These are phyloP conservation scores for Drosophila greeni DNA, from an alignment of 2,888 invertebrate species.

Conservation along the genomic window DNA sequence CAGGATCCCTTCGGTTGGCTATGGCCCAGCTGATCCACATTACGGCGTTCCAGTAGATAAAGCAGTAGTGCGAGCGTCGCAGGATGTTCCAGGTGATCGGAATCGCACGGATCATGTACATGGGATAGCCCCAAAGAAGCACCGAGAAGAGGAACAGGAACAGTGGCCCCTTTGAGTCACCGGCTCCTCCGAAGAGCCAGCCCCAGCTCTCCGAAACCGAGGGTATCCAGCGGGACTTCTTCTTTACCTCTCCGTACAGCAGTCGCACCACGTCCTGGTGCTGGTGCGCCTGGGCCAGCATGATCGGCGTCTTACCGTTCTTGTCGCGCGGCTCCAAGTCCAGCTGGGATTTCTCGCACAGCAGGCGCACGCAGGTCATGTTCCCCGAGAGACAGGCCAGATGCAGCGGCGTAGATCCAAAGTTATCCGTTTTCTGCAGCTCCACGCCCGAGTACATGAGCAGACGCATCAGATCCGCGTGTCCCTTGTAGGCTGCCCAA, in stretches of 20 bases:
- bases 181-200: constrained; percentile 92
- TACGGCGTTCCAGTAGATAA: constrained; percentile 92
- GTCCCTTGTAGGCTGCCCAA: constrained; percentile 96
- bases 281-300: constrained; percentile 92
- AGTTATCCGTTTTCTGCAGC: constrained; percentile 92
- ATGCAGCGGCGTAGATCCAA: constrained; percentile 94
- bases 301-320: constrained; percentile 94
- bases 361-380: constrained; percentile 89
- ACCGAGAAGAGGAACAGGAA: constrained; percentile 91
- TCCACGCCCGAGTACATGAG: constrained; percentile 95
- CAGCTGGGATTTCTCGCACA: constrained; percentile 94
- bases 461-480: constrained; percentile 91
- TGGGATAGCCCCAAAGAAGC: constrained; percentile 94
- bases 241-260: constrained; percentile 89
- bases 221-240: constrained; percentile 91
- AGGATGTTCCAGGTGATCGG: constrained; percentile 94
- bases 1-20: constrained; percentile 93
- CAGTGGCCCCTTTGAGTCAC: constrained; percentile 92
- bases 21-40: constrained; percentile 97
- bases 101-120: constrained; percentile 93
- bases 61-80: constrained; percentile 91
- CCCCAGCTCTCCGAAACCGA: constrained; percentile 93
- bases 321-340: constrained; percentile 92
- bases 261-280: constrained; percentile 91
- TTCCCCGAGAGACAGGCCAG: constrained; percentile 93